Evolutionary conservation across 2,113 vertebrate genomes (phyloP), one percentile per base, ranked within the genome.

Genomic region (Archilochus colubris): DNA sequence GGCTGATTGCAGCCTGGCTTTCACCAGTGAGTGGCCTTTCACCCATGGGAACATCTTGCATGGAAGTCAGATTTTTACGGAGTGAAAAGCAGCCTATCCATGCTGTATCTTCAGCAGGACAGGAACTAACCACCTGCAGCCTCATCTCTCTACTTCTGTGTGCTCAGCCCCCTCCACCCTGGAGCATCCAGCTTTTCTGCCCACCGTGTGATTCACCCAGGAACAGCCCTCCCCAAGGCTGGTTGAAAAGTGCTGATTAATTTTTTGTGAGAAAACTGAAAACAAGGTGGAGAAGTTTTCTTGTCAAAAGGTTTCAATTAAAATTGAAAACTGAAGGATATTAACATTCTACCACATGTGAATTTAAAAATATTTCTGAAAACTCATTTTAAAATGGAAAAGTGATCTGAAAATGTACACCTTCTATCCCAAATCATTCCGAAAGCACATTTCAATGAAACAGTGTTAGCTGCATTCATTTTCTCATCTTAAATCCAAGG

Each of bases 381-480:
- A 73, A 25, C 10, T 72, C 14, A 5, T 8, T 68, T 67, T 43
- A 3, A 58, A 88, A 64, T 44, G 80, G 22, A 57, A 76, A 51
- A 53, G 6, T 7, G 4, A 0, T 40, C 38, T 70, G 40, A 48
- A 76, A 77, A 22, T 59, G 31, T n/a, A 46, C 43, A 51, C 31
- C 43, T 83, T 81, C 55, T 11, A 76, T 68, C 38, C 33, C 14
- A 33, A 86, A 68, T 63, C 18, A 5, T 64, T 90, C 64, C 68
- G 59, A 94, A 89, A 89, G 93, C 95, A 94, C 86, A 68, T 95
- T 96, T 95, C 90, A 91, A 93, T 23, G 0, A 63, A 86, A 76
- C 12, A 0, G 10, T 57, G 40, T 75, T 82, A 81, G 88, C 85
- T 68, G 73, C 90, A 36, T 86, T 91, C 82, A 81, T 93, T 95